Evolutionary conservation across 1,140 invertebrate species (phyloP).

Genomic region (Drosophila auraria): DNA sequence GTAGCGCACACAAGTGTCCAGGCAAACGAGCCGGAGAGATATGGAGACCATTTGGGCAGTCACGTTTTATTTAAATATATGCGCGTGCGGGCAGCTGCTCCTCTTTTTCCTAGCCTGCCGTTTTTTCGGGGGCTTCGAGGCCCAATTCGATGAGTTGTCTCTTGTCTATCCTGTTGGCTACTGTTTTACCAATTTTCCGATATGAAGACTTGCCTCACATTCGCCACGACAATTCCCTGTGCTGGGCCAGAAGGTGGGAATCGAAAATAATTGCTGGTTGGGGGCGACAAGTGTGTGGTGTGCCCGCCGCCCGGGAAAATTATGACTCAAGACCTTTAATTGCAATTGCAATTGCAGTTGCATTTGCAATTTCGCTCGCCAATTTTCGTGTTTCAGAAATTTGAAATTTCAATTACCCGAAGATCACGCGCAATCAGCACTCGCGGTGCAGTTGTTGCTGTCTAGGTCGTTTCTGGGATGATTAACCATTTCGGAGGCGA

Average conservation of each 20-base stretch:
- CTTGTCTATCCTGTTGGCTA: slow-evolving; percentile 50
- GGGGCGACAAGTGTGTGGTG: slow-evolving; percentile 71
- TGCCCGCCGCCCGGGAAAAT: slow-evolving; percentile 31
- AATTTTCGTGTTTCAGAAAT: slow-evolving; percentile 52
- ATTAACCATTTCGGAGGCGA: slow-evolving; percentile 61
- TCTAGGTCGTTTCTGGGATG: slow-evolving; percentile 55
- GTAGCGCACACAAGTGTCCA: slow-evolving; percentile 80
- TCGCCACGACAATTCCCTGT: slow-evolving; percentile 8
- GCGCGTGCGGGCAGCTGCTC: slow-evolving; percentile 79
- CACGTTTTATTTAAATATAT: slow-evolving; percentile 85
- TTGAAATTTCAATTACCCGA: slow-evolving; percentile 77
- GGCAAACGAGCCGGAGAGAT: slow-evolving; percentile 68
- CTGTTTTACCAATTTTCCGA: slow-evolving; percentile 39
- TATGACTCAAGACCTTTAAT: slow-evolving; percentile 66
- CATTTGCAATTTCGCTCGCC: slow-evolving; percentile 31
- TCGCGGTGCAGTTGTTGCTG: slow-evolving; percentile 20
- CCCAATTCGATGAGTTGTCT: slow-evolving; percentile 60
- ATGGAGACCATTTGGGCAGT: slow-evolving; percentile 80
- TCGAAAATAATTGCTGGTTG: slow-evolving; percentile 20
- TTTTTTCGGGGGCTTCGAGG: slow-evolving; percentile 13
- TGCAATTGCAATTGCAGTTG: slow-evolving; percentile 57
- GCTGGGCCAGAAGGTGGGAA: slow-evolving; percentile 11
- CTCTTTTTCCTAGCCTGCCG: slow-evolving; percentile 19
- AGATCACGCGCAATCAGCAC: slow-evolving; percentile 78
- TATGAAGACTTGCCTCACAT: slow-evolving; percentile 51